Percentiles rank a stretch among this genome's conserved stretches.
Conservation (phyloP, 2,797 vertebrate genomes). For the Parambassis ranga region DNA sequence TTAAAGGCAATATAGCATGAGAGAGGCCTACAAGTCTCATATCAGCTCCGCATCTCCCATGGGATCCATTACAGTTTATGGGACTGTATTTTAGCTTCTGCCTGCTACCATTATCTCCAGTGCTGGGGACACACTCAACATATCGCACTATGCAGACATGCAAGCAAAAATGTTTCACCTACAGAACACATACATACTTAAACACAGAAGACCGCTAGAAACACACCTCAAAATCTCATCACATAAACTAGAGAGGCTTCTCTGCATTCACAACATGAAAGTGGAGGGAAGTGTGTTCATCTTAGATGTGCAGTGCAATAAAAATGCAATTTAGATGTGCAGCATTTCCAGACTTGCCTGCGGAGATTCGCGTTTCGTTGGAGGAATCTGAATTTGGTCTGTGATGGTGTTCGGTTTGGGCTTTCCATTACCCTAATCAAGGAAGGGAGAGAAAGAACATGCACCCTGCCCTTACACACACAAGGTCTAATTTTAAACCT, state of each 20-base stretch:
- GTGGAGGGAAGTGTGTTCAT: conserved; percentile 24
- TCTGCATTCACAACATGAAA: conserved; percentile 13
- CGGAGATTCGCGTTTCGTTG: conserved; percentile 36
- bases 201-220: not conserved
- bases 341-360: conserved; percentile 41
- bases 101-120: conserved; percentile 58
- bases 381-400: conserved; percentile 21
- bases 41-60: conserved; percentile 57
- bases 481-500: conserved; percentile 7
- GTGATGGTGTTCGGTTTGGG: conserved; percentile 21
- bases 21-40: conserved; percentile 57
- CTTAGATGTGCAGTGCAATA: conserved; percentile 37
- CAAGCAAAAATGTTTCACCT: conserved; percentile 9
- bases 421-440: conserved; percentile 50
- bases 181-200: not conserved
- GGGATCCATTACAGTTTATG: conserved; percentile 73
- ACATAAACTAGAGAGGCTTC: not conserved
- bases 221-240: not conserved
- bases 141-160: conserved; percentile 3
- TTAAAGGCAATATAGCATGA: conserved; percentile 73
- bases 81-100: conserved; percentile 66
- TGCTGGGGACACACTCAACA: conserved; percentile 39
- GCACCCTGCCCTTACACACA: not conserved
- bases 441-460: conserved; percentile 9
- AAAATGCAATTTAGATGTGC: conserved; percentile 63